Evolutionary conservation across 2,113 vertebrate species (phyloP).

Genomic region (Chroicocephalus ridibundus): DNA sequence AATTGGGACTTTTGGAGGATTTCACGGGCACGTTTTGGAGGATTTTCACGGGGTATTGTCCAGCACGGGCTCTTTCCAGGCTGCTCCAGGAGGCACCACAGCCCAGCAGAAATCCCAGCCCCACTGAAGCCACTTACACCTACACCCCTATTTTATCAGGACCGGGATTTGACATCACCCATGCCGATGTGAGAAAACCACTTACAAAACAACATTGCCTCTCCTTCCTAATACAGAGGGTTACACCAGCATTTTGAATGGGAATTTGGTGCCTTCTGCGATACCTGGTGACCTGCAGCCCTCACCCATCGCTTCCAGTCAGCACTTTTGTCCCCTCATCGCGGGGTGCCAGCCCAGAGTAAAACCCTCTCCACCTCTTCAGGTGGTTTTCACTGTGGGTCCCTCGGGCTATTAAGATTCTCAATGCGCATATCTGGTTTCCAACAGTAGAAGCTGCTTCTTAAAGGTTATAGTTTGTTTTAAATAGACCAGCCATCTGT

Average conservation of each 20-base stretch:
- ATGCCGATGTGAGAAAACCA: rapidly evolving
- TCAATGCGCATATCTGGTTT: slow-evolving; percentile 45
- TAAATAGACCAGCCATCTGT: slow-evolving; percentile 74
- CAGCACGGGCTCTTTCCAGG: rapidly evolving
- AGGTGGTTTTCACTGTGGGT: not conserved
- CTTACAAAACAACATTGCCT: not conserved
- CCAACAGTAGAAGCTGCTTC: slow-evolving; percentile 57
- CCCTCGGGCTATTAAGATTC: not conserved
- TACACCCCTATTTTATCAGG: not conserved
- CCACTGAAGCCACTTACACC: not conserved
- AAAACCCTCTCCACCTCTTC: not conserved
- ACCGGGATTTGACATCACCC: not conserved
- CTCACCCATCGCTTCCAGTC: not conserved
- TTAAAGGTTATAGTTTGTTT: slow-evolving; percentile 72
- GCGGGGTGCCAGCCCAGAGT: not conserved
- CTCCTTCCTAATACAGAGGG: not conserved
- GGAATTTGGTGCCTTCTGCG: not conserved
- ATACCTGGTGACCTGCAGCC: not conserved
- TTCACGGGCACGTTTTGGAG: not conserved
- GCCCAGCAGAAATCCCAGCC: not conserved
- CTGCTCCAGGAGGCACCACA: not conserved
- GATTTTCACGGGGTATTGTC: too few species aligned
- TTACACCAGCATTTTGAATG: not conserved
- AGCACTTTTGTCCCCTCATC: not conserved
- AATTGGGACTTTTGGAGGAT: not conserved